A percentile compares a stretch with the other conserved stretches of the same genome.
Evolutionary conservation across 1,140 invertebrate genomes (phyloP).

Genomic region (Condylostylus longicornis): DNA sequence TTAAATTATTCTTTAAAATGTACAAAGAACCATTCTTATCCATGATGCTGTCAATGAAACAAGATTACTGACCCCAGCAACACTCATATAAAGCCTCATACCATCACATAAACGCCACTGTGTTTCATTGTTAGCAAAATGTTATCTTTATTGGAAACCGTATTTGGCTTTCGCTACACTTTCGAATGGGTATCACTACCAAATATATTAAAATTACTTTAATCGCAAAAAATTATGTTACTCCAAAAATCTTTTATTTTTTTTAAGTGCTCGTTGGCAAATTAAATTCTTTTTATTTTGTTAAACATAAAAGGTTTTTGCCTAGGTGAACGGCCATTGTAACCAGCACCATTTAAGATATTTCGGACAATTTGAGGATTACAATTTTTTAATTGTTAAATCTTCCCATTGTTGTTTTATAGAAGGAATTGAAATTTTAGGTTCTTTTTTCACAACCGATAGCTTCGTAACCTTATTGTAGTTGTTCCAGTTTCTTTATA

Average conservation of each 20-base stretch:
- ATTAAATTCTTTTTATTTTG: slow-evolving; percentile 6
- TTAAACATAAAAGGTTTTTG: slow-evolving; percentile 5
- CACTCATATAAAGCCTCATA: slow-evolving; percentile 26
- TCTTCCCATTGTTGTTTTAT: background rate
- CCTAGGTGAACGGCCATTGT: background rate
- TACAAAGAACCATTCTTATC: slow-evolving; percentile 8
- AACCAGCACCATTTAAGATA: background rate
- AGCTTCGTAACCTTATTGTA: slow-evolving; percentile 1
- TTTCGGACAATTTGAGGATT: slow-evolving; percentile 3
- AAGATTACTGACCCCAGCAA: slow-evolving; percentile 15
- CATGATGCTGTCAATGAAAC: slow-evolving; percentile 14
- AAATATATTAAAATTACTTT: slow-evolving; percentile 16
- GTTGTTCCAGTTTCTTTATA: background rate
- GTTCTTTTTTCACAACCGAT: slow-evolving; percentile 1
- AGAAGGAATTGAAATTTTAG: background rate
- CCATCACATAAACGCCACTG: slow-evolving; percentile 22
- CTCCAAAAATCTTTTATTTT: slow-evolving; percentile 6
- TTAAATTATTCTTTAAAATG: slow-evolving; percentile 12
- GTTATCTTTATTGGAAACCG: slow-evolving; percentile 7
- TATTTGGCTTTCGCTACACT: slow-evolving; percentile 10
- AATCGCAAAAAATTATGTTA: slow-evolving; percentile 14
- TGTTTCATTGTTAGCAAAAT: slow-evolving; percentile 25
- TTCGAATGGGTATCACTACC: slow-evolving; percentile 5
- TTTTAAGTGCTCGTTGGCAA: slow-evolving; percentile 10
- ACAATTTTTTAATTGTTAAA: background rate